Conservation (phyloP, 1,140 invertebrate genomes). For the Oedothorax gibbosus region DNA sequence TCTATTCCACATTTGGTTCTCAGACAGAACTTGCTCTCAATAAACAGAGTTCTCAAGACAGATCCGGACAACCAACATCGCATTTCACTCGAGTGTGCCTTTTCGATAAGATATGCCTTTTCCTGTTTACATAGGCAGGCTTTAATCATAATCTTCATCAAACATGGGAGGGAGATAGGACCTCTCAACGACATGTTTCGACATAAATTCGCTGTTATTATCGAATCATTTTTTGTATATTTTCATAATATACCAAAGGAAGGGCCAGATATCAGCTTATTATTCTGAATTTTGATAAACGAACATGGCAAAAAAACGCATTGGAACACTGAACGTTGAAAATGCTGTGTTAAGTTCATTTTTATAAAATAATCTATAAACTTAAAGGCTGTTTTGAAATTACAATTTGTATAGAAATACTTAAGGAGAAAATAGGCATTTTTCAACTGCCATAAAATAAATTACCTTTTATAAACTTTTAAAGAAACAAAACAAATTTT, state of each 20-base stretch:
- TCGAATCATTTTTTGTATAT: background rate
- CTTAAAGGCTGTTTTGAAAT: too few species aligned
- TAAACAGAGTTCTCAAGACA: background rate
- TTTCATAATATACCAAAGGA: background rate
- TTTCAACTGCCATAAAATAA: too few species aligned
- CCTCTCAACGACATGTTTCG: constrained; percentile 7
- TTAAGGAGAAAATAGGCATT: too few species aligned
- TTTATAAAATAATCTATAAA: too few species aligned
- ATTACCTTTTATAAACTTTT: too few species aligned
- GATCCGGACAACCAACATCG: background rate
- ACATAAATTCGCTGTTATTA: background rate
- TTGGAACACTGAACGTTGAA: background rate
- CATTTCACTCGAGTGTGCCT: background rate
- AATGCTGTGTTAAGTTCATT: too few species aligned
- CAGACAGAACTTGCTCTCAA: background rate
- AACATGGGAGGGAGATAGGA: background rate
- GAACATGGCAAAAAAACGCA: background rate
- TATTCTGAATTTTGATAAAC: background rate
- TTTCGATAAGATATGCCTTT: constrained; percentile 1
- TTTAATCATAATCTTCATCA: background rate
- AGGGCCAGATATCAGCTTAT: background rate
- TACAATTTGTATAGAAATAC: too few species aligned
- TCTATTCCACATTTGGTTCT: background rate
- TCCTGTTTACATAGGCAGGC: background rate
- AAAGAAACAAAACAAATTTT: too few species aligned